Evolutionary conservation across 1,140 invertebrate species (phyloP).

Genomic region (Neotoxoptera formosana): DNA sequence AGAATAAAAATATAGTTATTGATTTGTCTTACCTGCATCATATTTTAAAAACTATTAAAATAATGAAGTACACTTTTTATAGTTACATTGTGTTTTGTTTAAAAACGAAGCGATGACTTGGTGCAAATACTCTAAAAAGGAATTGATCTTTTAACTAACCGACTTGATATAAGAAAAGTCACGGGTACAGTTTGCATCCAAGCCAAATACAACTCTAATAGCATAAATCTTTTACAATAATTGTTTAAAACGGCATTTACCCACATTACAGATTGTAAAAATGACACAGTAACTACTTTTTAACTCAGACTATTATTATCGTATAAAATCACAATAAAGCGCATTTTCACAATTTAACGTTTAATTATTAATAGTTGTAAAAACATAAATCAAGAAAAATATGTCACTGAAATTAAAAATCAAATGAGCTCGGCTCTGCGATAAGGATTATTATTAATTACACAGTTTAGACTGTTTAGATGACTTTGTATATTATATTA

Average conservation of each 20-base stretch:
- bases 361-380: not conserved
- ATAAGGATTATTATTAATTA: constrained; percentile 13
- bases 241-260: not conserved
- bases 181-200: not conserved
- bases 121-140: not conserved
- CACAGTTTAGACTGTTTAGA: not conserved
- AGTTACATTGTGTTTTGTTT: not conserved
- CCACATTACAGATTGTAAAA: not conserved
- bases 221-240: not conserved
- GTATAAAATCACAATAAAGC: not conserved
- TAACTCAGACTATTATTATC: not conserved
- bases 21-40: not conserved
- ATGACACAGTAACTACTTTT: not conserved
- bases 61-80: not conserved
- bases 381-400: not conserved
- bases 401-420: not conserved
- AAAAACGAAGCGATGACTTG: not conserved
- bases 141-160: not conserved
- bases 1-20: no score
- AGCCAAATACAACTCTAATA: not conserved
- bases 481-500: not conserved
- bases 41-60: not conserved
- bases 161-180: not conserved
- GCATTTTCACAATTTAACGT: not conserved
- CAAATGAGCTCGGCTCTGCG: not conserved